These are phyloP conservation scores for Amiota communis DNA, from an alignment of 2,888 invertebrate genomes.

Conservation along the genomic window DNA sequence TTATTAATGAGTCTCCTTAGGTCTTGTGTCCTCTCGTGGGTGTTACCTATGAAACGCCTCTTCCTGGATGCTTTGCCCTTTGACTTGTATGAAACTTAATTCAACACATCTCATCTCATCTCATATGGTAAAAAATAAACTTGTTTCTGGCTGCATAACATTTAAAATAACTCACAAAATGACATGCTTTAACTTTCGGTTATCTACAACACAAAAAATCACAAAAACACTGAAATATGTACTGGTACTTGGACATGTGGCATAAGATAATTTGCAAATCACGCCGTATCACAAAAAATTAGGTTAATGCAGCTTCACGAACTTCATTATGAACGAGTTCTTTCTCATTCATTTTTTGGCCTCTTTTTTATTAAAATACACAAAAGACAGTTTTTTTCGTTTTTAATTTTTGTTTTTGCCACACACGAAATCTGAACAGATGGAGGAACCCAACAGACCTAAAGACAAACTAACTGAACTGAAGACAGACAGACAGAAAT, in stretches of 20 bases:
- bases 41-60: too few relatives aligned
- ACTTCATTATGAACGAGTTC: slow-evolving; percentile 19
- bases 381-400: slow-evolving; percentile 1
- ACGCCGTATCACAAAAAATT: slow-evolving; percentile 59
- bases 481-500: slow-evolving; percentile 32
- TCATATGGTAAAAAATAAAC: too few relatives aligned
- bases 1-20: slow-evolving; percentile 6
- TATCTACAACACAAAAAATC: not conserved
- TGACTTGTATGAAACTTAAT: too few relatives aligned
- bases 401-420: slow-evolving; percentile 39
- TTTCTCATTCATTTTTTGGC: not conserved
- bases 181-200: too few relatives aligned
- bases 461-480: too few relatives aligned
- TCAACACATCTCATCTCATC: too few relatives aligned
- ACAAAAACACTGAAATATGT: not conserved
- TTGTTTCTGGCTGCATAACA: too few relatives aligned
- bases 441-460: too few relatives aligned
- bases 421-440: slow-evolving; percentile 43
- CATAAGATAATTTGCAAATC: slow-evolving; percentile 61
- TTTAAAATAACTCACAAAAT: too few relatives aligned
- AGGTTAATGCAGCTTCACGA: slow-evolving; percentile 64
- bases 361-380: slow-evolving; percentile 13
- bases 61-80: too few relatives aligned
- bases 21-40: too few relatives aligned
- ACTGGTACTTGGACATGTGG: not conserved